Conservation (phyloP, 2,113 vertebrate species). For the Meles meles region DNA sequence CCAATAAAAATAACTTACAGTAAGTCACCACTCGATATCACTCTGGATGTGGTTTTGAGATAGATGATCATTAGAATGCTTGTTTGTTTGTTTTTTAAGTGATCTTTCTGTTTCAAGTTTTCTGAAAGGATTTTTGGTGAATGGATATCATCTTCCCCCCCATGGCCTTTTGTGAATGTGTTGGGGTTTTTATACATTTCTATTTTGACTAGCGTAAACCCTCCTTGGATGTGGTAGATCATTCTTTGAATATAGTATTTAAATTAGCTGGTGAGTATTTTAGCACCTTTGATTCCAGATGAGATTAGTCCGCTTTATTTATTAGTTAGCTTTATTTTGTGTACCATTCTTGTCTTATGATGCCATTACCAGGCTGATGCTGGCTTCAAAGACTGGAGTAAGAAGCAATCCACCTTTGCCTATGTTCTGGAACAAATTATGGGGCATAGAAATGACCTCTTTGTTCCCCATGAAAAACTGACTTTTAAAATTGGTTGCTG, state of each 20-base stretch:
- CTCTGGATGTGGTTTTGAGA: background rate
- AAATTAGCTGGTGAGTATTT: background rate
- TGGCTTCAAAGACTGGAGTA: background rate
- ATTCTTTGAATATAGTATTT: background rate
- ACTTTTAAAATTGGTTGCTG: background rate
- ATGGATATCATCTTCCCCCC: background rate
- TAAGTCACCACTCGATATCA: background rate
- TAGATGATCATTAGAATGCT: background rate
- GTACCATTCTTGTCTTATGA: background rate
- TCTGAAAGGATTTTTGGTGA: background rate
- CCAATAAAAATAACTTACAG: background rate
- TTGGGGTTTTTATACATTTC: background rate
- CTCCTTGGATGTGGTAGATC: background rate
- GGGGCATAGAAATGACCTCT: background rate
- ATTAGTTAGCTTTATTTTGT: background rate
- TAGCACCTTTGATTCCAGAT: background rate
- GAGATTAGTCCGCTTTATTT: background rate
- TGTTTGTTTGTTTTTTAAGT: background rate
- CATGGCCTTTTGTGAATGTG: background rate
- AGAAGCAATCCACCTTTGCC: background rate
- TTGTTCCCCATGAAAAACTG: background rate
- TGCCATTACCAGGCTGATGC: background rate
- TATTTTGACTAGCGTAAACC: background rate
- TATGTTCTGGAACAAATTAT: background rate
- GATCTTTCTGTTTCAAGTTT: background rate